Evolutionary conservation across 2,113 vertebrate species (phyloP).

Genomic region (Mirza zaza): DNA sequence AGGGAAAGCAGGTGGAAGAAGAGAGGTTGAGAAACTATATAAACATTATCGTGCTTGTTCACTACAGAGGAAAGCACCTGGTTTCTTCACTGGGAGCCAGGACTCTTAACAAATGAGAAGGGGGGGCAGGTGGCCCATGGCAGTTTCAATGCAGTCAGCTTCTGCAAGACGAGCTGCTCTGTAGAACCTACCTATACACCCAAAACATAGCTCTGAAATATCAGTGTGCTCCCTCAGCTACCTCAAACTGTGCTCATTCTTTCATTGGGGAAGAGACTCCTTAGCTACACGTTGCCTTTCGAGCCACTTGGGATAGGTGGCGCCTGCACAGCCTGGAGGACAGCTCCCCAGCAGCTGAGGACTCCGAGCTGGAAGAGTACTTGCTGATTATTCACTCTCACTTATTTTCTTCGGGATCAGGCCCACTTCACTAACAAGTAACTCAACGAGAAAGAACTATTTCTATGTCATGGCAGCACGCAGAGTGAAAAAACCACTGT

Average conservation of each 20-base stretch:
- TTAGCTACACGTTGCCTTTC: accelerated
- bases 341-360: neutral
- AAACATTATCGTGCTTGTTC: accelerated
- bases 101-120: neutral
- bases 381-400: neutral
- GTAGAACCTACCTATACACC: accelerated
- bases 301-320: neutral
- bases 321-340: neutral
- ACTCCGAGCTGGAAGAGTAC: neutral
- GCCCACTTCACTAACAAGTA: too few relatives aligned
- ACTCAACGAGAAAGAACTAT: neutral
- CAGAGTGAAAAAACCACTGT: neutral
- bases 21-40: neutral
- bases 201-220: neutral
- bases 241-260: neutral
- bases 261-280: neutral
- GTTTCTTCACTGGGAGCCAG: accelerated
- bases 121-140: neutral
- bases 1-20: accelerated
- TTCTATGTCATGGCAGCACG: accelerated
- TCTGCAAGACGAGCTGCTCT: neutral
- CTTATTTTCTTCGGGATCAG: neutral
- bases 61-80: neutral
- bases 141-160: neutral
- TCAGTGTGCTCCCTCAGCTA: accelerated